These are phyloP conservation scores for Axea sp. DNA, from an alignment of 2,888 invertebrate species.

Conservation along the genomic window DNA sequence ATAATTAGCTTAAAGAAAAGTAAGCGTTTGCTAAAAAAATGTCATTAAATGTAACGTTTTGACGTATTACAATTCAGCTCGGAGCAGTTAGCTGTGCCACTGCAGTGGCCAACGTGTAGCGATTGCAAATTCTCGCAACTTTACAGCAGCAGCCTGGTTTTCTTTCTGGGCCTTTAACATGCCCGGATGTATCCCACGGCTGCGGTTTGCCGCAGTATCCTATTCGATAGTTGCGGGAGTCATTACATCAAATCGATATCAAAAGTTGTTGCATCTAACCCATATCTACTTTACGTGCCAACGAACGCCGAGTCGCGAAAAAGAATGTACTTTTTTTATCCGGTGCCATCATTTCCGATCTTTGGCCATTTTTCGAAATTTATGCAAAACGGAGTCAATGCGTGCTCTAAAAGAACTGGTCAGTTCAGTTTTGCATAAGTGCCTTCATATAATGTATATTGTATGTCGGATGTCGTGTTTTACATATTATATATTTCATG, in stretches of 20 bases:
- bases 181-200: constrained; percentile 52
- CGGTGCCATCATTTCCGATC: constrained; percentile 30
- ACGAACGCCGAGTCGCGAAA: constrained; percentile 19
- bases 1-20: no score
- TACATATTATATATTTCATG: constrained; percentile 44
- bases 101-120: constrained; percentile 23
- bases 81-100: constrained; percentile 4
- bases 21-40: no score
- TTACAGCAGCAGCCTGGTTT: constrained; percentile 31
- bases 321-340: constrained; percentile 12
- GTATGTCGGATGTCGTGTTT: constrained; percentile 38
- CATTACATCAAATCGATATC: constrained; percentile 75
- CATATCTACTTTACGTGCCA: constrained; percentile 48
- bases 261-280: constrained; percentile 56
- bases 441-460: constrained; percentile 45
- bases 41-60: no score
- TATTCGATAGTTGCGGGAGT: constrained; percentile 73
- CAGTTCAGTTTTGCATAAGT: constrained; percentile 40
- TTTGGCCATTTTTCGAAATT: constrained; percentile 23
- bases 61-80: no score
- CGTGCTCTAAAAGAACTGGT: constrained; percentile 44
- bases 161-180: constrained; percentile 50
- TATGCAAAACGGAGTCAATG: constrained; percentile 41
- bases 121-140: constrained; percentile 23
- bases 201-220: constrained; percentile 76